Base-by-base conservation (phyloP, 2,888 invertebrate species). In the Hoplodrina blanda region DNA sequence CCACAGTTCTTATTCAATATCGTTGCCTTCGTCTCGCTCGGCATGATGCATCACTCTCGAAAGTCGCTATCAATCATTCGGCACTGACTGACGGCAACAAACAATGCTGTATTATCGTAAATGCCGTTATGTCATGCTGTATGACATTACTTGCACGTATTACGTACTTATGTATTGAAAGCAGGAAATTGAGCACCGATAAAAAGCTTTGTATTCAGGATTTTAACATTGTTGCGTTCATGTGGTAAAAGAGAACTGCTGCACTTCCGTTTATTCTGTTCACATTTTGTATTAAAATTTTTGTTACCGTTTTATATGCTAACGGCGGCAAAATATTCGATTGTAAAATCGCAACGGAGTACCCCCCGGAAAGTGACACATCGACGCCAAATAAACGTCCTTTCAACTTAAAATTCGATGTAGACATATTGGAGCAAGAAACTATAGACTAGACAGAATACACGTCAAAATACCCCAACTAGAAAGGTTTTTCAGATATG, bases 61-160 rank as follows among this genome's bases (percentile, higher is more conserved):
- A 82, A 85, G 79, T 80, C 64, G 56, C 73, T 70, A 89, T 88
- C 88, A 85, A 90, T 90, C 89, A 88, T 76, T 63, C 65, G 61
- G 59, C 54, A 54, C 69, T 59, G 71, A 75, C 81, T 75, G 77
- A 73, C 82, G 55, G 63, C 62, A 56, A 76, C 82, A 82, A 84
- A 88, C 87, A 87, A 85, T 88, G 78, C 79, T 61, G 78, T 81
- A 81, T 80, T 83, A 86, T 84, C 81, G 72, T 78, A 76, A 78
- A 79, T 80, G 80, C 85, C 80, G 85, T 88, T 85, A 86, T 80
- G 82, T 84, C 82, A 85, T 69, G 73, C 61, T 62, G 73, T 68
- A 76, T 71, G 73, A 69, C 73, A 84, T 66, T 80, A 76, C 70
- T 73, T 67, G 80, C 59, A 56, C 75, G 63, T 63, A 73, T 80